Conservation (phyloP, 2,113 vertebrate species). For the Ranitomeya imitator region DNA sequence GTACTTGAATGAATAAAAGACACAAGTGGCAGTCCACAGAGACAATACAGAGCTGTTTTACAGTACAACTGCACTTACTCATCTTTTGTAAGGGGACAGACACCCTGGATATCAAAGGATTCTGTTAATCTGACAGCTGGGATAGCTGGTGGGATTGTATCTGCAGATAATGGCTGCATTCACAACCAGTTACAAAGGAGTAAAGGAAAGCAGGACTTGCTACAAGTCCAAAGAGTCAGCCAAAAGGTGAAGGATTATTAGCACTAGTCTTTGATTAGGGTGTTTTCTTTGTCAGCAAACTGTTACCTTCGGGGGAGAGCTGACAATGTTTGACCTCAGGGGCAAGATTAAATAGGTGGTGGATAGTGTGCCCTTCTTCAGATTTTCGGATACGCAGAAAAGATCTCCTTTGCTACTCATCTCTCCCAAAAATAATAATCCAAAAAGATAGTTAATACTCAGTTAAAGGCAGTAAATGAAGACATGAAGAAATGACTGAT, state of each 20-base stretch:
- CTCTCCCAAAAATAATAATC: background rate
- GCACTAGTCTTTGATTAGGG: constrained; percentile 33
- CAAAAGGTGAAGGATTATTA: constrained; percentile 62
- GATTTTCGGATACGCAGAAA: background rate
- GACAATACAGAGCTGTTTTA: constrained; percentile 51
- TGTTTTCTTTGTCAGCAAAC: constrained; percentile 56
- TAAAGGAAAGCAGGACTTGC: constrained; percentile 63
- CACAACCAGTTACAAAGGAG: constrained; percentile 58
- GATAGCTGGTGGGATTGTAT: constrained; percentile 61
- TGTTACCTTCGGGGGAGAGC: constrained; percentile 30
- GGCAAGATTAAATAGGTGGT: constrained; percentile 37
- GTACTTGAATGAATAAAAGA: constrained; percentile 42
- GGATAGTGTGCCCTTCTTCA: background rate
- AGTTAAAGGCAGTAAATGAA: background rate
- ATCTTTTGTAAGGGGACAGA: constrained; percentile 33
- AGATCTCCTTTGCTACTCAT: background rate
- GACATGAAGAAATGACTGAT: background rate
- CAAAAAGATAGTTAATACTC: background rate
- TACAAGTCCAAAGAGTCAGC: constrained; percentile 66
- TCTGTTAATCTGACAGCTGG: constrained; percentile 64
- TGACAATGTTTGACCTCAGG: constrained; percentile 24
- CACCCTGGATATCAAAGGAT: constrained; percentile 28
- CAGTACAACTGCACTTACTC: constrained; percentile 46
- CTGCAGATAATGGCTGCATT: constrained; percentile 63
- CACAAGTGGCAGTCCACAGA: constrained; percentile 15